phyloP scores from a whole-genome alignment of 1,140 invertebrate species.

The Mizuhopecten yessoensis region DNA sequence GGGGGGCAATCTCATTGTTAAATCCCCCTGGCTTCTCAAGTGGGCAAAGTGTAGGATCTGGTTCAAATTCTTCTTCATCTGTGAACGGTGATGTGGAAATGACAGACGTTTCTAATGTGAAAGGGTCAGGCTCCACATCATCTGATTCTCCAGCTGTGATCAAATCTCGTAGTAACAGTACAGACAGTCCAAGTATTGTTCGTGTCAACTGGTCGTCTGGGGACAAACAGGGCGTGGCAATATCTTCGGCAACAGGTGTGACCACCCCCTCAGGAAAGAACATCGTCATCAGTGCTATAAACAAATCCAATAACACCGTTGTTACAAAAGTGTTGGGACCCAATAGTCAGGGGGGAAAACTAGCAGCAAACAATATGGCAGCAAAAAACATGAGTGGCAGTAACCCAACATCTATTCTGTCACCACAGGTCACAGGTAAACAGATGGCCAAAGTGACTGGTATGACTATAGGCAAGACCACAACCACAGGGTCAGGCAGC shows the following conservation, averaged over 20 bases:
- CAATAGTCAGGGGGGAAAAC: constrained; percentile 64
- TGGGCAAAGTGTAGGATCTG: background rate
- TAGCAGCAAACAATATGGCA: constrained; percentile 62
- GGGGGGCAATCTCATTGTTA: constrained; percentile 68
- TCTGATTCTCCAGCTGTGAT: constrained; percentile 63
- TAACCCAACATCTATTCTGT: constrained; percentile 75
- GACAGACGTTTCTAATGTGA: constrained; percentile 53
- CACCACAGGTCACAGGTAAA: constrained; percentile 70
- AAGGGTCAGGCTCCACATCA: constrained; percentile 42
- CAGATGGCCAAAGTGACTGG: constrained; percentile 67
- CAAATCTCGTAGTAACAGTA: constrained; percentile 72
- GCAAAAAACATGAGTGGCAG: constrained; percentile 63
- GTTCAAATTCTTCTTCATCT: constrained; percentile 42
- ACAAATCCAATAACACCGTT: constrained; percentile 77
- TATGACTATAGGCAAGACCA: constrained; percentile 59
- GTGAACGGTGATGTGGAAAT: constrained; percentile 72
- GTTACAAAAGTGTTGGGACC: constrained; percentile 76
- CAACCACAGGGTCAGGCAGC: constrained; percentile 55
- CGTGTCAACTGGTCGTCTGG: constrained; percentile 69
- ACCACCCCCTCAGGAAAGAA: constrained; percentile 71
- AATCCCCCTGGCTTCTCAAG: constrained; percentile 63
- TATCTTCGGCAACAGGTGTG: constrained; percentile 46
- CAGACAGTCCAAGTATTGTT: constrained; percentile 68
- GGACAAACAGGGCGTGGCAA: constrained; percentile 50
- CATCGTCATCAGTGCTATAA: constrained; percentile 78